Evolutionary conservation across 2,113 vertebrate genomes (phyloP).

Genomic region (Andinoacara biseriatus): DNA sequence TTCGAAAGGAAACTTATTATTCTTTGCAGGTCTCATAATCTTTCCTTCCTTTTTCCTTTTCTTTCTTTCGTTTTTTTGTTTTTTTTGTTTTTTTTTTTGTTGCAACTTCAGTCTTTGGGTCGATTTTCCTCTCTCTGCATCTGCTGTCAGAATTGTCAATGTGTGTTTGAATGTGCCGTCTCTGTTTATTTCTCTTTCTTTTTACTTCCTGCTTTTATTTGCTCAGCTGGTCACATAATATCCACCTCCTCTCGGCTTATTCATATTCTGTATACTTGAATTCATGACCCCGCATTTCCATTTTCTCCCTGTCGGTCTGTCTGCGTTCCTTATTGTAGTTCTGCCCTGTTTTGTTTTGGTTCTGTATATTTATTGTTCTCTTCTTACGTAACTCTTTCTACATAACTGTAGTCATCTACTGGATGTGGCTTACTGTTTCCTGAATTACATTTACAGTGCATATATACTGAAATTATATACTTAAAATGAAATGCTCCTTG

Average conservation of each 20-base stretch:
- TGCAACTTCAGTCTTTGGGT: not conserved
- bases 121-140: constrained; percentile 32
- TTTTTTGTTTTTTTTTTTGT: not conserved
- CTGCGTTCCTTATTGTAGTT: not conserved
- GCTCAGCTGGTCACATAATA: constrained; percentile 47
- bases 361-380: not conserved
- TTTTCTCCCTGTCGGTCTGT: not conserved
- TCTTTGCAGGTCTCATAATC: constrained; percentile 20
- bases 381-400: not conserved
- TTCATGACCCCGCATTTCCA: not conserved
- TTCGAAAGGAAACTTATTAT: constrained; percentile 25
- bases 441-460: not conserved
- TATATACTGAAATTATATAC: not conserved
- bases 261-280: constrained; percentile 43
- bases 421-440: not conserved
- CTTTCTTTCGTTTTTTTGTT: not conserved
- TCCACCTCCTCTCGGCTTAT: constrained; percentile 47
- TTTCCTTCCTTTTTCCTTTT: not conserved
- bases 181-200: not conserved
- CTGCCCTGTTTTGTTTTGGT: constrained; percentile 4
- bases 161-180: constrained; percentile 16
- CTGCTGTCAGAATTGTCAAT: constrained; percentile 44
- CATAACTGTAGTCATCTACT: not conserved
- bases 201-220: constrained; percentile 20
- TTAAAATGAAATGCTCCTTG: not conserved